Evolutionary conservation across 2,113 vertebrate species (phyloP).

Genomic region (Gulo gulo): DNA sequence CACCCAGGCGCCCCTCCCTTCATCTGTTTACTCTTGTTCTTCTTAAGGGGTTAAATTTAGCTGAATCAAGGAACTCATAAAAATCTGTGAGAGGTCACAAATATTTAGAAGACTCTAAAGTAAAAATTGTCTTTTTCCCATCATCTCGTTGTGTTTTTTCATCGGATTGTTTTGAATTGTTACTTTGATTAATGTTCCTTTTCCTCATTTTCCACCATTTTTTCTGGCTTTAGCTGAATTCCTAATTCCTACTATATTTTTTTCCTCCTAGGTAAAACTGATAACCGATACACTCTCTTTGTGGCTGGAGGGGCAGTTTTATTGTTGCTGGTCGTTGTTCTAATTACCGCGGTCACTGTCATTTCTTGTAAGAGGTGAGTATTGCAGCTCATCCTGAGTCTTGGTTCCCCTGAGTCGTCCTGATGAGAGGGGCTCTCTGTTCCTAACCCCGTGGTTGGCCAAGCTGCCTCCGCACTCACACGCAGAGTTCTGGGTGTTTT

Average conservation of each 20-base stretch:
- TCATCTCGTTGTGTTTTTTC: neutral
- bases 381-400: neutral
- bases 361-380: conserved; percentile 58
- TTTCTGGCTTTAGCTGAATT: neutral
- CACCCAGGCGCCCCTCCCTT: neutral
- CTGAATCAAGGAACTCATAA: neutral
- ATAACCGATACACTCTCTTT: neutral
- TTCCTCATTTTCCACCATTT: neutral
- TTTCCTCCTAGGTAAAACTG: conserved; percentile 45
- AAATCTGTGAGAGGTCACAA: neutral
- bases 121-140: neutral
- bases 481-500: neutral
- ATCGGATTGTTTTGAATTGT: neutral
- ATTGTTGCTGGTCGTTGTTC: neutral
- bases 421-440: neutral
- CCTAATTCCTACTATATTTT: neutral
- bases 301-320: neutral
- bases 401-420: neutral
- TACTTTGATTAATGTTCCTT: neutral
- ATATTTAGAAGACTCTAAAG: neutral
- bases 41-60: neutral
- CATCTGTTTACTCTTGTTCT: neutral
- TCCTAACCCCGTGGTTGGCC: neutral
- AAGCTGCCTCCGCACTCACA: neutral
- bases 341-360: neutral